Percentiles rank a stretch among this genome's conserved stretches.
phyloP scores from a whole-genome alignment of 2,113 vertebrate genomes.

The Acrocephalus arundinaceus region DNA sequence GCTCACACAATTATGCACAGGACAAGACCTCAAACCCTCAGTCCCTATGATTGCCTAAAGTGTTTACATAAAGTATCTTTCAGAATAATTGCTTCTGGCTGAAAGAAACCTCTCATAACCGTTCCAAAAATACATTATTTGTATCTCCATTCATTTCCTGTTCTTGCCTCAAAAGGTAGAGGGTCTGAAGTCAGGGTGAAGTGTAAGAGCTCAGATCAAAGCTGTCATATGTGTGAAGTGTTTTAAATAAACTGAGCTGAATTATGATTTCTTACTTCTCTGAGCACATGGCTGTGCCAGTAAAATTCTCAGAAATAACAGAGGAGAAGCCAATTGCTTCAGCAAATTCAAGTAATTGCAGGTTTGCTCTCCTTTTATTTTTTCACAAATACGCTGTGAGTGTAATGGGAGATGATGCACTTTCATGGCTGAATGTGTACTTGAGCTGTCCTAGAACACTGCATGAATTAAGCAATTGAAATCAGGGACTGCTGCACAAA shows the following conservation, averaged over 20 bases:
- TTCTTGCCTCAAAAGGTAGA: neutral
- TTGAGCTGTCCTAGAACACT: neutral
- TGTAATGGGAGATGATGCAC: neutral
- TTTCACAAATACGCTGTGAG: neutral
- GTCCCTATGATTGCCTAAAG: neutral
- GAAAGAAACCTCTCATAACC: neutral
- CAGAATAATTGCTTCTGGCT: neutral
- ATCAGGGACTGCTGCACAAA: neutral
- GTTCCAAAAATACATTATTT: neutral
- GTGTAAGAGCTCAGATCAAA: neutral
- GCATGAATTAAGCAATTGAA: neutral
- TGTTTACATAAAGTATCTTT: neutral
- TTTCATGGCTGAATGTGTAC: neutral
- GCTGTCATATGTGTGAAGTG: neutral
- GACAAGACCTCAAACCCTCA: neutral
- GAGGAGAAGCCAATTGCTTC: neutral
- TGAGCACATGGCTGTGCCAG: neutral
- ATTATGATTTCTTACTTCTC: neutral
- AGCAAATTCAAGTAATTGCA: neutral
- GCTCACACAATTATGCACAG: neutral
- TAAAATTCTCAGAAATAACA: neutral
- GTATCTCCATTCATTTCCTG: neutral
- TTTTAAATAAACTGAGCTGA: constrained; percentile 5
- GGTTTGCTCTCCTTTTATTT: neutral
- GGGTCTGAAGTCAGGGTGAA: neutral